Conservation (phyloP, 92 coral and sea anemone genomes). For the Bergia sp. region DNA sequence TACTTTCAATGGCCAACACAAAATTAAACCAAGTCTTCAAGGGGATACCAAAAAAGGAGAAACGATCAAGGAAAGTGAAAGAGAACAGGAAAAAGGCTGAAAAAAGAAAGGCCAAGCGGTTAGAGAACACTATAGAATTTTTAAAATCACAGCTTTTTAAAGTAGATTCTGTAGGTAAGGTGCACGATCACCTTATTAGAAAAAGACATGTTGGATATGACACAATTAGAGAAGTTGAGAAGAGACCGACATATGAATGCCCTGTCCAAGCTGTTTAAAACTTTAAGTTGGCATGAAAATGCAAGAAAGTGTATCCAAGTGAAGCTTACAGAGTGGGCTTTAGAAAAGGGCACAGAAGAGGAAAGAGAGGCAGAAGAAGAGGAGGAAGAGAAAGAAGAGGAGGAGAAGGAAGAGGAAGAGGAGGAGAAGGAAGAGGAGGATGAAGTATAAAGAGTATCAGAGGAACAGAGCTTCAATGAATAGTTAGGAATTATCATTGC, state of each 20-base stretch:
- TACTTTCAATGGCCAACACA: slow-evolving; percentile 44
- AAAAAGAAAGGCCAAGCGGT: slow-evolving; percentile 49
- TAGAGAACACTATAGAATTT: slow-evolving; percentile 32
- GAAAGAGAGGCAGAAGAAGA: background rate
- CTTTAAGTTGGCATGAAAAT: slow-evolving; percentile 35
- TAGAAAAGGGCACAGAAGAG: slow-evolving; percentile 37
- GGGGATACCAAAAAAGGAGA: slow-evolving; percentile 10
- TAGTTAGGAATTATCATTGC: no score
- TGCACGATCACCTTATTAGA: slow-evolving; percentile 40
- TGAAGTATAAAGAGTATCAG: no score
- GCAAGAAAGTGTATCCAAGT: slow-evolving; percentile 50
- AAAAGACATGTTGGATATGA: slow-evolving; percentile 30
- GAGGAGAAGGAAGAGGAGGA: no score
- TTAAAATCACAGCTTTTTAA: slow-evolving; percentile 48
- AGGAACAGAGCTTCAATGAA: no score
- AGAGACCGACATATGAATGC: slow-evolving; percentile 39
- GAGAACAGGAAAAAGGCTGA: slow-evolving; percentile 38
- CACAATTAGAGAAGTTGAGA: slow-evolving; percentile 45
- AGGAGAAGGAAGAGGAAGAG: slow-evolving; percentile 21
- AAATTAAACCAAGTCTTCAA: slow-evolving; percentile 20
- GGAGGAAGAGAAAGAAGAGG: slow-evolving; percentile 18
- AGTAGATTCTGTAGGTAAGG: slow-evolving; percentile 41
- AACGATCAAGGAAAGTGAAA: slow-evolving; percentile 23
- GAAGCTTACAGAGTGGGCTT: slow-evolving; percentile 23
- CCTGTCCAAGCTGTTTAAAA: slow-evolving; percentile 40